Base-by-base conservation (phyloP, 2,113 vertebrate genomes). In the Erinaceus europaeus region DNA sequence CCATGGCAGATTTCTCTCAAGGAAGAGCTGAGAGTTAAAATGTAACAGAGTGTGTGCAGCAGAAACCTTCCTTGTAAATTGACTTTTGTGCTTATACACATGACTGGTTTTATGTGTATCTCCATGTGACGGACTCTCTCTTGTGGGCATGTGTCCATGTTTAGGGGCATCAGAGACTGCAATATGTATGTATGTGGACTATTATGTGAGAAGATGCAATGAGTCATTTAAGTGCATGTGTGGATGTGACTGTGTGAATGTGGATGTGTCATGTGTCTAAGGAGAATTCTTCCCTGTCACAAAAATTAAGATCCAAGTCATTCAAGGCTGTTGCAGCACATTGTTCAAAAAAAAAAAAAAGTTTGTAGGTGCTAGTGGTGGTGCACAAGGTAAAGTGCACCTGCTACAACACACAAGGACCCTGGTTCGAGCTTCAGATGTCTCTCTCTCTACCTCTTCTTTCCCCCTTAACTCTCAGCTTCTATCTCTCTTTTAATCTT, bases 11-110 rank as follows among this genome's bases (percentile, higher is more conserved):
- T 89, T 93, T 85, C n/a, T 78, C 79, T 91, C 55, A 75, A 89
- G 53, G 88, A 89, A 82, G 68, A 83, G 10, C 78, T 74, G 76
- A 55, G 79, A 92, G 69, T 91, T 91, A 89, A 92, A 86, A 74
- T 61, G 76, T 91, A 92, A 65, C 52, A 55, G 72, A 74, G n/a
- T 68, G 23, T 76, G 29, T 59, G 61, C 7, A 40, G 67, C 69
- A 64, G 82, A 55, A 85, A 93, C n/a, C 34, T 84, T 50, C 50
- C 77, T 93, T 90, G 52, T 38, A 53, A 87, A 90, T 72, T 29
- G 74, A 76, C 40, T 61, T 77, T 78, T 42, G 84, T 76, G 77
- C 44, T 32, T 93, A 5, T 53, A 42, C 25, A 88, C 29, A 25
- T 11, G 52, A 38, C 6, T 69, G 9, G 59, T 65, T 93, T 77